Evolutionary conservation across 2,113 vertebrate species (phyloP), one percentile per base, ranked within the genome.

Genomic region (Brienomyrus brachyistius): DNA sequence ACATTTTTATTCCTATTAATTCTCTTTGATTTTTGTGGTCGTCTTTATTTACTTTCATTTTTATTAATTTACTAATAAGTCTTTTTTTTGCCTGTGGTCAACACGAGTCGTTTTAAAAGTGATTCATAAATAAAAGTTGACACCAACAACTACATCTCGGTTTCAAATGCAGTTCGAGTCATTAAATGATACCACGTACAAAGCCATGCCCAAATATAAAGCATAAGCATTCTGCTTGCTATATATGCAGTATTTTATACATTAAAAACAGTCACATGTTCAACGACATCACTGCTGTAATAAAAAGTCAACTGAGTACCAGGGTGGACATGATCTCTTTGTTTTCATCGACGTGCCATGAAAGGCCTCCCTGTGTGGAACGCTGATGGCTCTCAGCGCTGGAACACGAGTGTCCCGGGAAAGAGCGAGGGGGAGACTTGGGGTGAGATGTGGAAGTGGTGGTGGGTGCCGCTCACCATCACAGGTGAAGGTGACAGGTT

Each of bases 401-500:
- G 47, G 4, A n/a, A 84, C 40, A 84, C 82, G 17, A 45, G 23
- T 4, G 45, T 84, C 82, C 47, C 43, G 50, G 45, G 83, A n/a
- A 47, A 48, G 45, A 47, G 21, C 19, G 21, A 45, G 2, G 82
- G 45, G 8, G 82, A 77, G 82, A 23, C 45, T 23, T 19, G 2
- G 6, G 27, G 40, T 45, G 45, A 47, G 40, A 82, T 1, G 7
- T 23, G 10, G 77, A 5, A 3, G 80, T 1, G 45, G 17, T 5
- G 7, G 23, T 21, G 45, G 8, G 21, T 9, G 43, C 35, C 47
- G 0, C 96, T 94, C 96, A 99, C 98, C 98, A 91, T 99, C 98
- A 47, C 98, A 99, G 1, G 98, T 99, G 93, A 99, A 99, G 80
- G 97, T 99, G 45, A 99, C 98, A 17, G 98, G 98, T 80, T 98